phyloP scores from a whole-genome alignment of 2,888 invertebrate genomes.

The Oscheius sp. region DNA sequence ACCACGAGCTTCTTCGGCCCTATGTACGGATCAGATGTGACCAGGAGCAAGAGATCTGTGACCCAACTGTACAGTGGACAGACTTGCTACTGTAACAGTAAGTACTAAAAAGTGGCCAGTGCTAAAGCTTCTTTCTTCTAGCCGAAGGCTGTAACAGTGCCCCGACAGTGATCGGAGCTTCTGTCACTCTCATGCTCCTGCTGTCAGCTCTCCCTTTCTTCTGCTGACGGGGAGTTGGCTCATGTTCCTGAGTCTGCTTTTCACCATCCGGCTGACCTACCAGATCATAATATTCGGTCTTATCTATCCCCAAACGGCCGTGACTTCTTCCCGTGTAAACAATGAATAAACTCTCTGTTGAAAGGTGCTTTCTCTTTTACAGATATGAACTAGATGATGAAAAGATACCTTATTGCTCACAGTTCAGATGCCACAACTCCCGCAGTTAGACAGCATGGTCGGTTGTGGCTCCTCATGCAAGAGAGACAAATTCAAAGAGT shows the following conservation, averaged over 20 bases:
- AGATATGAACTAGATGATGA: too few relatives aligned
- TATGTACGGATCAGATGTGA: not conserved
- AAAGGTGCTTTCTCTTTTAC: not conserved
- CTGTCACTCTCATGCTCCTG: not conserved
- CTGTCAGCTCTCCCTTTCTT: conserved; percentile 26
- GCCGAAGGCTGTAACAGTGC: conserved; percentile 11
- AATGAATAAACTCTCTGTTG: not conserved
- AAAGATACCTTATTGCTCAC: not conserved
- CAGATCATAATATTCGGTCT: conserved; percentile 30
- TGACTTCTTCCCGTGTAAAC: conserved; percentile 3
- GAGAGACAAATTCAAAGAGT: too few relatives aligned
- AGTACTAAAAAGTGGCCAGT: not conserved
- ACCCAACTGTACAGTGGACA: not conserved
- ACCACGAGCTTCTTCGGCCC: not conserved
- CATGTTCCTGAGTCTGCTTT: conserved; percentile 19
- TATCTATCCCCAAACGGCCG: conserved; percentile 27
- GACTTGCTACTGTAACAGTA: conserved; percentile 15
- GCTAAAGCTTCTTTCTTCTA: not conserved
- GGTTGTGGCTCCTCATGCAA: too few relatives aligned
- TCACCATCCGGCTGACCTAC: conserved; percentile 21
- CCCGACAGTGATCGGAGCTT: not conserved
- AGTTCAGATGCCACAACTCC: not conserved
- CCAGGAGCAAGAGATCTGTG: conserved; percentile 7
- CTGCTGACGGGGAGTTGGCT: conserved; percentile 27
- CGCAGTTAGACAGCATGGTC: not conserved